Conservation (phyloP, 2,113 vertebrate genomes). For the Micronycteris hirsuta region DNA sequence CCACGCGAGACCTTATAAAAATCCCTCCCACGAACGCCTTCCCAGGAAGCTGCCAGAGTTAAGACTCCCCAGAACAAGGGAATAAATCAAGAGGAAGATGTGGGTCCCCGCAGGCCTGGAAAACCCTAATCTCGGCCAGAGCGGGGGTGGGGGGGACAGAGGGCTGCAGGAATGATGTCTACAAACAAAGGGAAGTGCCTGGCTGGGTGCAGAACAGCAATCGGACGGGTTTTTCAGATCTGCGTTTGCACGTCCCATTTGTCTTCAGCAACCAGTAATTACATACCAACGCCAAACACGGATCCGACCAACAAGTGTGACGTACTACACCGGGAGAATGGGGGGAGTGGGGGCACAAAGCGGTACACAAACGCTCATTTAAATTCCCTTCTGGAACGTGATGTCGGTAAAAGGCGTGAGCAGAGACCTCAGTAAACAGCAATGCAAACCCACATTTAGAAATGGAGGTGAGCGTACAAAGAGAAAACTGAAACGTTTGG, state of each 20-base stretch:
- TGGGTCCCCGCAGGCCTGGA: background rate
- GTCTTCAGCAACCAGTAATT: background rate
- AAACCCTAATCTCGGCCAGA: background rate
- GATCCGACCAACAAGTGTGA: background rate
- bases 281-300: background rate
- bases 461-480: background rate
- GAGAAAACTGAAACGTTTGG: background rate
- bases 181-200: background rate
- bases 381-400: background rate
- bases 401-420: background rate
- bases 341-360: background rate
- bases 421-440: background rate
- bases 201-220: background rate
- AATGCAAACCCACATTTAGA: background rate
- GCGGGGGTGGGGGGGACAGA: background rate
- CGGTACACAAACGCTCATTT: background rate
- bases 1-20: background rate
- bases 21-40: background rate
- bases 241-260: background rate
- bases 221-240: background rate
- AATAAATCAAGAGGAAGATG: background rate
- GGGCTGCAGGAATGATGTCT: background rate
- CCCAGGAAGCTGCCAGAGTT: background rate
- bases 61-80: background rate
- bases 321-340: background rate